phyloP scores from a whole-genome alignment of 2,113 vertebrate species.

The Aythya baeri region DNA sequence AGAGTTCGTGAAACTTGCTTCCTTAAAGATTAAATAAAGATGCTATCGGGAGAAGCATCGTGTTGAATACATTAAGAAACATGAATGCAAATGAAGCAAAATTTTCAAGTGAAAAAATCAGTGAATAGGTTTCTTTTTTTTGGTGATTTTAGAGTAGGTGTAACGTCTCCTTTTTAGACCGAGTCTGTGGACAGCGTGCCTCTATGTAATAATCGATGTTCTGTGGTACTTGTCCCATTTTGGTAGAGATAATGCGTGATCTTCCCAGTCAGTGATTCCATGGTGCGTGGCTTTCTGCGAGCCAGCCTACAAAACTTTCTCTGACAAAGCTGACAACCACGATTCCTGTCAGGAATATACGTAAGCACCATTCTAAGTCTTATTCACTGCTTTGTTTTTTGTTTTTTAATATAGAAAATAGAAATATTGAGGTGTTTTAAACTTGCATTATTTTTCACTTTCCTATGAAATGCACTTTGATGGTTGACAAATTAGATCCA shows the following conservation, averaged over 20 bases:
- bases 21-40: not conserved
- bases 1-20: not conserved
- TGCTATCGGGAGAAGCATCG: not conserved
- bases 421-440: not conserved
- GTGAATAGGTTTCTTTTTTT: not conserved
- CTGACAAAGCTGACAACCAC: not conserved
- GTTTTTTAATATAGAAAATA: not conserved
- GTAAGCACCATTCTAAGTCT: not conserved
- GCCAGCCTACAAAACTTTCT: not conserved
- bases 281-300: not conserved
- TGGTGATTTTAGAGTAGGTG: not conserved
- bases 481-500: not conserved
- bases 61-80: not conserved
- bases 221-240: not conserved
- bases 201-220: not conserved
- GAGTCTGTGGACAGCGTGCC: rapidly evolving
- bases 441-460: not conserved
- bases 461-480: not conserved
- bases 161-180: not conserved
- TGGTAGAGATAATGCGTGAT: not conserved
- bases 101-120: not conserved
- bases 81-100: not conserved
- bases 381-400: not conserved
- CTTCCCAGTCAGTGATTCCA: not conserved
- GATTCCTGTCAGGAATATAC: not conserved